phyloP scores from a whole-genome alignment of 2,888 invertebrate genomes.

The Congeria kusceri region DNA sequence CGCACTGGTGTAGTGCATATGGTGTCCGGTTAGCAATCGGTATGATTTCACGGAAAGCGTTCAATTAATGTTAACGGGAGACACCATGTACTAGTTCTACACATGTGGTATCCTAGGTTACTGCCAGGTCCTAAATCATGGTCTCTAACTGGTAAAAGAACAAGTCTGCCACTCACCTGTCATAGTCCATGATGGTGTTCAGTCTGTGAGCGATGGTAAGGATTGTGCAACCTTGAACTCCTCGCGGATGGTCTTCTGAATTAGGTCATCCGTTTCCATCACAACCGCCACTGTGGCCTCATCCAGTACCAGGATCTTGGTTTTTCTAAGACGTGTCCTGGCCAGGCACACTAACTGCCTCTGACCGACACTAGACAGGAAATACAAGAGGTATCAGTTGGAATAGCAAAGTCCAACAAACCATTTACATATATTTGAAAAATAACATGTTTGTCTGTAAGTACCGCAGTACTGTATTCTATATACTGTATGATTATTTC shows the following conservation, averaged over 20 bases:
- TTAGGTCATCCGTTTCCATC: slow-evolving; percentile 91
- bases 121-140: too few species aligned
- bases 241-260: slow-evolving; percentile 92
- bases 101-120: too few species aligned
- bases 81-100: too few species aligned
- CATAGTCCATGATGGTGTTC: slow-evolving; percentile 96
- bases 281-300: slow-evolving; percentile 83
- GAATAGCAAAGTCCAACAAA: not conserved
- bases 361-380: slow-evolving; percentile 66
- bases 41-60: too few species aligned
- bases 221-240: slow-evolving; percentile 93
- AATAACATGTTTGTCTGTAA: too few species aligned
- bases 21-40: too few species aligned
- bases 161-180: slow-evolving; percentile 45
- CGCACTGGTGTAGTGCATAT: too few species aligned
- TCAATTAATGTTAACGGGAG: too few species aligned
- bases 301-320: slow-evolving; percentile 80
- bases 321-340: slow-evolving; percentile 74
- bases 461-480: too few species aligned
- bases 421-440: not conserved
- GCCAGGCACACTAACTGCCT: slow-evolving; percentile 71
- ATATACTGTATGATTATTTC: too few species aligned
- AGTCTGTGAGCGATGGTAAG: slow-evolving; percentile 95
- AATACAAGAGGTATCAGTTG: not conserved
- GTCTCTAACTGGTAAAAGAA: too few species aligned